Evolutionary conservation across 1,140 invertebrate genomes (phyloP).

Genomic region (Cyclargus thomasi): DNA sequence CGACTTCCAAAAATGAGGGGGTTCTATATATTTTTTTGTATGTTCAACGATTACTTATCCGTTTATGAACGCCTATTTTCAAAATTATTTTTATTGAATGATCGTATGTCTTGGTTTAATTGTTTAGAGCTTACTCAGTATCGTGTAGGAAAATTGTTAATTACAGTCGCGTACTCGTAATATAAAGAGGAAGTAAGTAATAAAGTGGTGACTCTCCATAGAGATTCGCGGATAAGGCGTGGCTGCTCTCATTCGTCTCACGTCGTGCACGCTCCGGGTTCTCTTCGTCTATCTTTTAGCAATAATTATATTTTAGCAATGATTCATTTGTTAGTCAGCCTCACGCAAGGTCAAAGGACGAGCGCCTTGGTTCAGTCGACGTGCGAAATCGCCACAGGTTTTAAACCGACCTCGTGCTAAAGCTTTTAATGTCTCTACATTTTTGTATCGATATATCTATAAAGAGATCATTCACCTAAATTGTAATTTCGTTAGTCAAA

Average conservation of each 20-base stretch:
- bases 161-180: neutral
- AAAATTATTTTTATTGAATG: too few relatives aligned
- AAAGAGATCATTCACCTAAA: too few relatives aligned
- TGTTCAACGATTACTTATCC: too few relatives aligned
- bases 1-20: too few relatives aligned
- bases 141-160: neutral
- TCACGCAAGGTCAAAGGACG: slow-evolving; percentile 17
- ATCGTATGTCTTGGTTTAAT: neutral
- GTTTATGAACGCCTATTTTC: too few relatives aligned
- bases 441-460: too few relatives aligned
- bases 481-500: too few relatives aligned
- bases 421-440: too few relatives aligned
- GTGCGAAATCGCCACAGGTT: neutral
- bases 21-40: too few relatives aligned
- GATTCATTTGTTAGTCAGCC: slow-evolving; percentile 19
- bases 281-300: slow-evolving; percentile 11
- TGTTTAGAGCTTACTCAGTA: neutral
- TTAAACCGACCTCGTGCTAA: neutral
- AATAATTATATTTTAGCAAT: neutral
- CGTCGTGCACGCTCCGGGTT: neutral
- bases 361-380: slow-evolving; percentile 1
- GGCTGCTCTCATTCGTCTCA: neutral
- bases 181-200: neutral
- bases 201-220: neutral
- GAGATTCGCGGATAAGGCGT: slow-evolving; percentile 2